Evolutionary conservation across 2,113 vertebrate species (phyloP), one percentile per base, ranked within the genome.

Genomic region (Sorex fumeus): DNA sequence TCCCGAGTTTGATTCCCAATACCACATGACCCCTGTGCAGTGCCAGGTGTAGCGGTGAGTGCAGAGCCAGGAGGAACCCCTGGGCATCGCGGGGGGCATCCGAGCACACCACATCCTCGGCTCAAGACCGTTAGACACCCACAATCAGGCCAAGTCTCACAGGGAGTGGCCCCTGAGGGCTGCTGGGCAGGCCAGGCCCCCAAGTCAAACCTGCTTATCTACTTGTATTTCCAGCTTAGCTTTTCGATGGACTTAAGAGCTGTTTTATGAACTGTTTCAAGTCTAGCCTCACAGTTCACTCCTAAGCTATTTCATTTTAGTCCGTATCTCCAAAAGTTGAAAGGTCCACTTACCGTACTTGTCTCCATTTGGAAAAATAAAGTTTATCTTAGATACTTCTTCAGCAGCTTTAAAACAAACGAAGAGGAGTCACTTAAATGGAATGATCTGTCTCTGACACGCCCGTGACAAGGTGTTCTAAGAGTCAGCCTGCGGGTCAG

Each of bases 311-410:
- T 91, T 84, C 82, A 92, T 86, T 91, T 93, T 72, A 27, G n/a
- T 84, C 53, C 64, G 19, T 62, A 66, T 15, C 9, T 53, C 3
- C 53, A 53, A 53, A 90, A 82, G 94, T 80, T 87, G 30, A 92
- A 93, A 92, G 62, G 23, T 72, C 79, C 95, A 93, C 98, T 98
- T 97, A 98, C 98, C 98, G 66, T 98, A 98, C 88, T 84, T 98
- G 92, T 98, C 98, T 91, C 98, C 98, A 96, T 98, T 98, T 77
- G 98, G 98, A 80, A 98, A 98, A 76, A 98, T 57, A 90, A 97
- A 98, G 36, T 93, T 97, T 50, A 97, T 97, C 80, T 97, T 96
- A 50, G 96, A 84, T 12, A 89, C 27, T 25, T 53, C 97, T 90
- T 92, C 28, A 40, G 78, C 97, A 98, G 96, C 91, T 97, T 96